Percentiles rank a stretch among this genome's conserved stretches.
These are phyloP conservation scores for Drosophila tani DNA, from an alignment of 1,140 invertebrate species.

Conservation along the genomic window DNA sequence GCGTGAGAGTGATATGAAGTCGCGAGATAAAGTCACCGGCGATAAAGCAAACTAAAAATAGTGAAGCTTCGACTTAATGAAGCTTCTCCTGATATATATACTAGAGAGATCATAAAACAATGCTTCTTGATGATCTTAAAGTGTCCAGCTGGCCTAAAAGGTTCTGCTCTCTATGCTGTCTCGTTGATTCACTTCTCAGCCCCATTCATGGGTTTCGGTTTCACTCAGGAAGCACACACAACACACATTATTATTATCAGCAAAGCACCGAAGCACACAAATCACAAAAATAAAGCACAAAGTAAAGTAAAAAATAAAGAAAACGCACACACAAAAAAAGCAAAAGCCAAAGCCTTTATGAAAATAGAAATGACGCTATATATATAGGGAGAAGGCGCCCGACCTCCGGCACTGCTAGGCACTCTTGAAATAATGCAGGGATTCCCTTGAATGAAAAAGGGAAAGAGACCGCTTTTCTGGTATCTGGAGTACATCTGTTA, in stretches of 20 bases:
- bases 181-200: not conserved
- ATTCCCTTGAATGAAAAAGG: not conserved
- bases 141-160: slow-evolving; percentile 8
- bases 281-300: slow-evolving; percentile 40
- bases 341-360: slow-evolving; percentile 62
- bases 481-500: slow-evolving; percentile 25
- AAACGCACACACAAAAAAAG: slow-evolving; percentile 14
- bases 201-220: slow-evolving; percentile 1
- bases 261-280: slow-evolving; percentile 52
- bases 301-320: slow-evolving; percentile 15
- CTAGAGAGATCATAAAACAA: not conserved
- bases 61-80: not conserved
- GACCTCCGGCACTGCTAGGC: slow-evolving; percentile 33
- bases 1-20: slow-evolving; percentile 43
- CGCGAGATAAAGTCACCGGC: slow-evolving; percentile 30
- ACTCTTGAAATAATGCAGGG: slow-evolving; percentile 21
- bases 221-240: slow-evolving; percentile 14
- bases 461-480: slow-evolving; percentile 12
- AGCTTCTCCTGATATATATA: not conserved
- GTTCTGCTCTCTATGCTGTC: not conserved
- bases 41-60: slow-evolving; percentile 33
- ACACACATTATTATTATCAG: slow-evolving; percentile 43
- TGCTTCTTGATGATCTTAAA: slow-evolving; percentile 3
- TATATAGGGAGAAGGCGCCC: slow-evolving; percentile 16
- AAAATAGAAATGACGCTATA: slow-evolving; percentile 80